Percentiles rank a stretch among this genome's conserved stretches.
phyloP scores from a whole-genome alignment of 2,113 vertebrate species.

The Microcebus murinus region DNA sequence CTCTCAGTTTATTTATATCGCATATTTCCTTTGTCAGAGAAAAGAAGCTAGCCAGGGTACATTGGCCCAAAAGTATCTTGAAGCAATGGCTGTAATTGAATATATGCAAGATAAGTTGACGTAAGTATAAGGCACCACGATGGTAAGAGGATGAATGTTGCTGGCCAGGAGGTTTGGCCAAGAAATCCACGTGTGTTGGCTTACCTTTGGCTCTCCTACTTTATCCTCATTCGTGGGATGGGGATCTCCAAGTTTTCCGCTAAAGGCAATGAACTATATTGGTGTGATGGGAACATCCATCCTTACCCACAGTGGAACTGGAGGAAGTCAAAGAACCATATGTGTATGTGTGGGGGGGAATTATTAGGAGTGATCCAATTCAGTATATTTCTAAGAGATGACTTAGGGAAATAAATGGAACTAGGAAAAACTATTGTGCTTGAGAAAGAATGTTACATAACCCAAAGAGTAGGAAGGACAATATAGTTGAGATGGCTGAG shows the following conservation, averaged over 20 bases:
- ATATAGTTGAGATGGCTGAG: not conserved
- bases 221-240: not conserved
- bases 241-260: not conserved
- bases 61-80: constrained; percentile 83
- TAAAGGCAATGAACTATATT: not conserved
- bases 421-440: not conserved
- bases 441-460: not conserved
- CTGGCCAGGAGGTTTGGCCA: not conserved
- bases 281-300: not conserved
- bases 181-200: not conserved
- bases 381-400: not conserved
- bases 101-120: constrained; percentile 86
- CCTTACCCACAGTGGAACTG: not conserved
- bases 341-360: not conserved
- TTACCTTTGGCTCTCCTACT: not conserved
- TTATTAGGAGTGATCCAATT: not conserved
- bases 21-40: constrained; percentile 82
- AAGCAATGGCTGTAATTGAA: constrained; percentile 83
- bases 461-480: not conserved
- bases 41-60: constrained; percentile 78
- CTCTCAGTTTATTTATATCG: not conserved
- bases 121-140: constrained; percentile 81
- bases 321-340: not conserved
- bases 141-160: not conserved
- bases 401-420: not conserved